Percentiles rank a stretch among this genome's conserved stretches.
These are phyloP conservation scores for Nesogale talazaci DNA, from an alignment of 2,113 vertebrate species.

Conservation along the genomic window DNA sequence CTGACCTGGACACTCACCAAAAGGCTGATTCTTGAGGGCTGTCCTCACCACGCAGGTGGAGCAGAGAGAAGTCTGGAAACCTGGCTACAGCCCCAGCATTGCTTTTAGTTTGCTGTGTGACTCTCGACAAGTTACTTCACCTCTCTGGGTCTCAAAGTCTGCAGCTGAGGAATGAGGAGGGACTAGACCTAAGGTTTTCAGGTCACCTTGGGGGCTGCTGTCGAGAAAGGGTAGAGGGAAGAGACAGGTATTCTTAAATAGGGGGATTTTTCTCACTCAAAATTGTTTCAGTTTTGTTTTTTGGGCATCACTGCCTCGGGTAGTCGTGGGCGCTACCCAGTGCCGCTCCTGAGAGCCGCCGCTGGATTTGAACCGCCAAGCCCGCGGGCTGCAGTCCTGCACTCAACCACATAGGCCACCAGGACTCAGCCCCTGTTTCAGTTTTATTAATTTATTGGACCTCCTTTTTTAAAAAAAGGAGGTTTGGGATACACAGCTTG, in stretches of 20 bases:
- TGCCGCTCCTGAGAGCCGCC: too few species aligned
- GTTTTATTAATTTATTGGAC: not conserved
- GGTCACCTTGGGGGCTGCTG: not conserved
- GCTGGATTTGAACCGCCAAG: too few species aligned
- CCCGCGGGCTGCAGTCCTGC: too few species aligned
- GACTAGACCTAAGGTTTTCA: not conserved
- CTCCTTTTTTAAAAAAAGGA: not conserved
- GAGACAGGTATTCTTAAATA: fast-evolving
- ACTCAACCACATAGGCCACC: too few species aligned
- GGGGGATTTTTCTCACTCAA: not conserved
- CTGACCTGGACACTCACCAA: not conserved
- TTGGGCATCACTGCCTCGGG: too few species aligned
- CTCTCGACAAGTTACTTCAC: not conserved
- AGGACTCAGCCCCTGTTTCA: too few species aligned
- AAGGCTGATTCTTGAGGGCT: not conserved
- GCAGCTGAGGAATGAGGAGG: not conserved
- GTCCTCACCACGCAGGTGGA: not conserved
- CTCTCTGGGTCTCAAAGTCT: not conserved
- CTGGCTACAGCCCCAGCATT: not conserved
- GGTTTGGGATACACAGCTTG: not conserved
- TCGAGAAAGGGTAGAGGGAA: not conserved
- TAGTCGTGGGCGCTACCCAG: too few species aligned
- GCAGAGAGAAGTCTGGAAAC: not conserved
- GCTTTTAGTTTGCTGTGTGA: not conserved
- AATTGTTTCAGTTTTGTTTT: not conserved